Evolutionary conservation across 35 echinoderm and acorn worm species (phyloP).

Genomic region (Apostichopus californicus): DNA sequence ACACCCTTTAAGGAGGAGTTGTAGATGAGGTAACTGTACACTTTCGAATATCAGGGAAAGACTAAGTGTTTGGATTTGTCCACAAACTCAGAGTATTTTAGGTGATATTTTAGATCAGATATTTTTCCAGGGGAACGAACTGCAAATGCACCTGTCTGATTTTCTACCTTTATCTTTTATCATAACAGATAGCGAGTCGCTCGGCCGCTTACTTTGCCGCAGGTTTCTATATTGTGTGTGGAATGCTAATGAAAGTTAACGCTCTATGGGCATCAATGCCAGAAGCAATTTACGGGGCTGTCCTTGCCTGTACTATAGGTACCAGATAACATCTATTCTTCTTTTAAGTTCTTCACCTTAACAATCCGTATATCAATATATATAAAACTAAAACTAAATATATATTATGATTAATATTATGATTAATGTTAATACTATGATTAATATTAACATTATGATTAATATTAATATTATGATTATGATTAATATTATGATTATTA

Average conservation of each 20-base stretch:
- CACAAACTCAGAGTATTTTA: too few species aligned
- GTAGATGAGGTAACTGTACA: too few species aligned
- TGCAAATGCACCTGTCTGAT: too few species aligned
- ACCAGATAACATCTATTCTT: not conserved
- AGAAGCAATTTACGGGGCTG: conserved; percentile 4
- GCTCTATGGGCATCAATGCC: conserved; percentile 7
- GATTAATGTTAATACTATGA: too few species aligned
- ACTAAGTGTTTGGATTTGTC: too few species aligned
- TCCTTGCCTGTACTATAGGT: not conserved
- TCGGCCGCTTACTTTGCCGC: not conserved
- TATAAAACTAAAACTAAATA: not conserved
- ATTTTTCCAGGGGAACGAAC: too few species aligned
- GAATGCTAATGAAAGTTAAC: not conserved
- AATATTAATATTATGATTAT: too few species aligned
- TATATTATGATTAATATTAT: not conserved
- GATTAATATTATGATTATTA: too few species aligned
- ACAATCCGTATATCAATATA: not conserved
- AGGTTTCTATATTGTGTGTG: not conserved
- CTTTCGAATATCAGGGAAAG: too few species aligned
- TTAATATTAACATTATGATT: not conserved
- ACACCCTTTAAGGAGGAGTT: too few species aligned
- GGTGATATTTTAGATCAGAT: too few species aligned
- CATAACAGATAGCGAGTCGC: not conserved
- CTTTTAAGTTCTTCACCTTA: not conserved
- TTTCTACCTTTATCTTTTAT: too few species aligned